Evolutionary conservation across 1,140 invertebrate species (phyloP), one percentile per base, ranked within the genome.

Genomic region (Onthophagus taurus): DNA sequence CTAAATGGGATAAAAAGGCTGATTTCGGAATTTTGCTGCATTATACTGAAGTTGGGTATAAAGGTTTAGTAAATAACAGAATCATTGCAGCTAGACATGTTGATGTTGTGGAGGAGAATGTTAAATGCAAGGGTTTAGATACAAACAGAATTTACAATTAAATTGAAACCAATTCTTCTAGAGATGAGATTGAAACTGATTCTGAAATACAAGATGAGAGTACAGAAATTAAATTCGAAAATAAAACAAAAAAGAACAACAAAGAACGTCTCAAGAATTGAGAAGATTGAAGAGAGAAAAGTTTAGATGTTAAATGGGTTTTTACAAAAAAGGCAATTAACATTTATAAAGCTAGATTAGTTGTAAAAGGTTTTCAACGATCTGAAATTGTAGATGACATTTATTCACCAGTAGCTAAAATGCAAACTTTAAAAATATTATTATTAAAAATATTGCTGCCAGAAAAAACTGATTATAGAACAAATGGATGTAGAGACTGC

Each of bases 401-500:
- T 45, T 45, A 45, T 45, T 36, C 43, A 35, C 43, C 33, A 2
- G 33, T 45, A 12, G 23, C 7, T 14, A 34, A 17, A 35, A 45
- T 45, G 43, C 31, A 34, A 35, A 45, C 43, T n/a, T 26, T 45
- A 11, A 45, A 45, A 45, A 24, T 45, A 11, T 36, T 45, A 38
- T 36, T 45, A 17, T 9, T 29, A 7, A n/a, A 14, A 4, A n/a
- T 34, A 20, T 19, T 24, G 31, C 24, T 45, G 43, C 37, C 8
- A 35, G 11, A 45, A 45, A 36, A 21, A 35, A 12, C 23, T 31
- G 19, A 12, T 31, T 30, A 24, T 45, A 37, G 35, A 37, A 18
- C 44, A 18, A 45, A 41, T 41, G 37, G 66, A 70, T 52, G 55
- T 69, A 3, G 63, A 62, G 44, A 62, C 63, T 43, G 67, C 67